Percentiles rank a stretch among this genome's conserved stretches.
Conservation (phyloP, 2,113 vertebrate genomes). For the Gopherus evgoodei region DNA sequence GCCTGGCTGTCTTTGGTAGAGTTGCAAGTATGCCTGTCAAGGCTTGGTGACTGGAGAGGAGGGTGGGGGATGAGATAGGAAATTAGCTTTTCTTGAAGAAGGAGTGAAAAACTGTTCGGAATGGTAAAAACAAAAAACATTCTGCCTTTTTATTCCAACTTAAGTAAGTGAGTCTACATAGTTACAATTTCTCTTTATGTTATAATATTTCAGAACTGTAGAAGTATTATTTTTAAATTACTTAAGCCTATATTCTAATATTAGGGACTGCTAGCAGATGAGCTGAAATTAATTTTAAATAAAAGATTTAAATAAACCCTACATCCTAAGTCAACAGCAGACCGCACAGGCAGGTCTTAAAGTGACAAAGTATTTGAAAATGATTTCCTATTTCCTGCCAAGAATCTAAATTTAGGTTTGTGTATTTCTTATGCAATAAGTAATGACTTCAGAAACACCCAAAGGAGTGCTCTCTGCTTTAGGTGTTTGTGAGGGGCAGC, state of each 20-base stretch:
- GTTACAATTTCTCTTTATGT: not conserved
- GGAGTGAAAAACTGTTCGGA: not conserved
- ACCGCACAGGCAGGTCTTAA: not conserved
- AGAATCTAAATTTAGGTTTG: not conserved
- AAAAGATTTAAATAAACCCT: not conserved
- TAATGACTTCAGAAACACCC: not conserved
- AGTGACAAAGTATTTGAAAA: not conserved
- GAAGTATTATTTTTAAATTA: not conserved
- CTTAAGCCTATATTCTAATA: not conserved
- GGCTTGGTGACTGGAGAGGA: conserved; percentile 19
- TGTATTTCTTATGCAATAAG: not conserved
- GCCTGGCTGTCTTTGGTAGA: conserved; percentile 43
- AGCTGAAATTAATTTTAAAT: not conserved
- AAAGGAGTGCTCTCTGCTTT: not conserved
- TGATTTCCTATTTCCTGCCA: not conserved
- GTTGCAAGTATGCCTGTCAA: conserved; percentile 24
- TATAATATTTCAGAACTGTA: not conserved
- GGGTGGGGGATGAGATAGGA: not conserved
- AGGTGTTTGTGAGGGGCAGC: not conserved
- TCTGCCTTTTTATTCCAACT: not conserved
- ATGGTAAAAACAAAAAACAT: not conserved
- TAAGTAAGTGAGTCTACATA: not conserved
- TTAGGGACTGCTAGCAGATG: not conserved
- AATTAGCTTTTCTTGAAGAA: not conserved
- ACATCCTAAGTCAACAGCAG: not conserved